Percentiles rank a stretch among this genome's conserved stretches.
These are phyloP conservation scores for Aporophyla lueneburgensis DNA, from an alignment of 2,888 invertebrate genomes.

Conservation along the genomic window DNA sequence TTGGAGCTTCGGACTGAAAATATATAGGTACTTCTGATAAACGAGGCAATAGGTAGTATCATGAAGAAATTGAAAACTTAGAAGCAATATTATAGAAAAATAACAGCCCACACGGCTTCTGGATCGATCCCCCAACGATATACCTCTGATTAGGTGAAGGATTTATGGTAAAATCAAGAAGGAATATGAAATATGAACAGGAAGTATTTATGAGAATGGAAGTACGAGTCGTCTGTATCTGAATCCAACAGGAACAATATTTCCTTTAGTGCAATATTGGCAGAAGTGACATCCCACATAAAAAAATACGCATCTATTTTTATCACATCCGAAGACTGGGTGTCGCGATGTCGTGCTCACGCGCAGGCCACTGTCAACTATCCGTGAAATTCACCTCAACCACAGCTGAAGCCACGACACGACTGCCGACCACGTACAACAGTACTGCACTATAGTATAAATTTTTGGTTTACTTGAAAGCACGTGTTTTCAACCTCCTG, in stretches of 20 bases:
- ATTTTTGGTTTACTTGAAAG: slow-evolving; percentile 20
- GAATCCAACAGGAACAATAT: background rate
- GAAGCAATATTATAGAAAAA: background rate
- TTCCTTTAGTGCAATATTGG: background rate
- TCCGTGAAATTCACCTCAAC: slow-evolving; percentile 71
- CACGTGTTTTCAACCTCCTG: background rate
- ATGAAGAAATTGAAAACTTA: background rate
- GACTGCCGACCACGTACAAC: slow-evolving; percentile 34
- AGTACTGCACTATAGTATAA: slow-evolving; percentile 31
- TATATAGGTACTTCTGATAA: background rate
- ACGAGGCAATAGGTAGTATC: background rate
- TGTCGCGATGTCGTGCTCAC: slow-evolving; percentile 57
- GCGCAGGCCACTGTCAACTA: slow-evolving; percentile 66
- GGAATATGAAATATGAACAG: background rate
- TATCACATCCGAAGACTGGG: slow-evolving; percentile 15
- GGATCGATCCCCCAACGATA: background rate
- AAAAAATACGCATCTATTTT: background rate
- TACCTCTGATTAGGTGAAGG: background rate
- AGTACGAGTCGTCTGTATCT: background rate
- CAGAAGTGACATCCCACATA: background rate
- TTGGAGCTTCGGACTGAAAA: background rate
- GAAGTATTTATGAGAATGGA: background rate
- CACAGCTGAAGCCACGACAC: slow-evolving; percentile 38
- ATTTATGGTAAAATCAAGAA: background rate
- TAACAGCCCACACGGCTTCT: background rate